Evolutionary conservation across 2,888 invertebrate species (phyloP).

Genomic region (Eristalinus sepulchralis): DNA sequence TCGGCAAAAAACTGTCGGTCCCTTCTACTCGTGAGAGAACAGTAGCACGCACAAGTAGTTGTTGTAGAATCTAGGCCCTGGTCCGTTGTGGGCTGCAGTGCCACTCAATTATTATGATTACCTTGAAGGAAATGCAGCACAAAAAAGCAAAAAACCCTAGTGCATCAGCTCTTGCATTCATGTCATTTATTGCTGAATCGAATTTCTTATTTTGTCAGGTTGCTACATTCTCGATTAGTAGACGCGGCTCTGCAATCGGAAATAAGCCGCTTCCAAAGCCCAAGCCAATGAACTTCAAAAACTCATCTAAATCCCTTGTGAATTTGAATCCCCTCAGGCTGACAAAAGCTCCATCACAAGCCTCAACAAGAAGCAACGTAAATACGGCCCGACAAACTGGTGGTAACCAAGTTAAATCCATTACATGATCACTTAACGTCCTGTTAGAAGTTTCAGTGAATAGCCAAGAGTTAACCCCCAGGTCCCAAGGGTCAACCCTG

Average conservation of each 20-base stretch:
- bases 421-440: not conserved
- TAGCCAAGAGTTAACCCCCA: constrained; percentile 13
- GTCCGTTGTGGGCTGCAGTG: too few relatives aligned
- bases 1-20: too few relatives aligned
- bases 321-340: not conserved
- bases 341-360: not conserved
- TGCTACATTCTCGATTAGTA: not conserved
- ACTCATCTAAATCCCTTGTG: constrained; percentile 5
- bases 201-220: not conserved
- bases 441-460: not conserved
- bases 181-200: not conserved
- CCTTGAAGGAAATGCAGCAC: too few relatives aligned
- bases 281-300: not conserved
- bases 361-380: constrained; percentile 20
- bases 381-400: not conserved
- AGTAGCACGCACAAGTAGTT: too few relatives aligned
- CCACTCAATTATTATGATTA: too few relatives aligned
- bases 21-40: too few relatives aligned
- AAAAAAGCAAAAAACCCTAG: too few relatives aligned
- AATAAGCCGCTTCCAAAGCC: not conserved
- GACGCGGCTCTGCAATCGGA: not conserved
- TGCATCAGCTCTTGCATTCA: too few relatives aligned
- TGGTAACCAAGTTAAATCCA: not conserved
- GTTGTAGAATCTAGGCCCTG: too few relatives aligned
- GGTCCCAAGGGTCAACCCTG: not conserved